phyloP scores from a whole-genome alignment of 92 coral and sea anemone species.

The Heliopora coerulea region DNA sequence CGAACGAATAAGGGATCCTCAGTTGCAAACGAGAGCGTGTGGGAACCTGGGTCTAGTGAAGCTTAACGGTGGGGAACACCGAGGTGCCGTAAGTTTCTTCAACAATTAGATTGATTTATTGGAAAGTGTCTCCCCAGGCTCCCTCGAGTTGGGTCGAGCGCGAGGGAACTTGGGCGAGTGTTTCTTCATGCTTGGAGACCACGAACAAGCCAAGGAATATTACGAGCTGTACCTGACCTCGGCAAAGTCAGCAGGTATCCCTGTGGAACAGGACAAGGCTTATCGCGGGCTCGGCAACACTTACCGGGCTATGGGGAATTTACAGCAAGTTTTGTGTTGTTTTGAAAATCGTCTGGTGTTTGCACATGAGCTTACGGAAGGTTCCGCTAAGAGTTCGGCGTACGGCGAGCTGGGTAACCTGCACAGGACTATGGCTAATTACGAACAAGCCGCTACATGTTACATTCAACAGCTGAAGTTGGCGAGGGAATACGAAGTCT shows the following conservation, averaged over 20 bases:
- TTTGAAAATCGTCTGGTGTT: slow-evolving; percentile 92
- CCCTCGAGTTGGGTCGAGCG: slow-evolving; percentile 89
- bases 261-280: slow-evolving; percentile 96
- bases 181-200: slow-evolving; percentile 69
- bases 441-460: slow-evolving; percentile 86
- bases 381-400: slow-evolving; percentile 79
- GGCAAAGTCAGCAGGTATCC: slow-evolving; percentile 75
- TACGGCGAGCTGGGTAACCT: slow-evolving; percentile 93
- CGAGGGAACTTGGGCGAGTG: slow-evolving; percentile 94
- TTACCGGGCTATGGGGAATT: slow-evolving; percentile 82
- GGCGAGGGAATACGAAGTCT: slow-evolving; percentile 69
- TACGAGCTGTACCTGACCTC: slow-evolving; percentile 80
- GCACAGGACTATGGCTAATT: slow-evolving; percentile 92
- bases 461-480: slow-evolving; percentile 75
- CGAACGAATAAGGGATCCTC: slow-evolving; percentile 67
- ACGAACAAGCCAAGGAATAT: slow-evolving; percentile 71
- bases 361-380: slow-evolving; percentile 90
- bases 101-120: slow-evolving; percentile 76
- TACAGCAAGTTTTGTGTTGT: slow-evolving; percentile 94
- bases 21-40: slow-evolving; percentile 65
- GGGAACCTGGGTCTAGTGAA: slow-evolving; percentile 86
- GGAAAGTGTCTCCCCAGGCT: slow-evolving; percentile 66
- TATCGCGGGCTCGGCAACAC: slow-evolving; percentile 96
- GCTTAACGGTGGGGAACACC: slow-evolving; percentile 67
- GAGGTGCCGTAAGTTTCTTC: slow-evolving; percentile 76